Evolutionary conservation across 2,888 invertebrate species (phyloP).

Genomic region (Acanthosepion pharaonis): DNA sequence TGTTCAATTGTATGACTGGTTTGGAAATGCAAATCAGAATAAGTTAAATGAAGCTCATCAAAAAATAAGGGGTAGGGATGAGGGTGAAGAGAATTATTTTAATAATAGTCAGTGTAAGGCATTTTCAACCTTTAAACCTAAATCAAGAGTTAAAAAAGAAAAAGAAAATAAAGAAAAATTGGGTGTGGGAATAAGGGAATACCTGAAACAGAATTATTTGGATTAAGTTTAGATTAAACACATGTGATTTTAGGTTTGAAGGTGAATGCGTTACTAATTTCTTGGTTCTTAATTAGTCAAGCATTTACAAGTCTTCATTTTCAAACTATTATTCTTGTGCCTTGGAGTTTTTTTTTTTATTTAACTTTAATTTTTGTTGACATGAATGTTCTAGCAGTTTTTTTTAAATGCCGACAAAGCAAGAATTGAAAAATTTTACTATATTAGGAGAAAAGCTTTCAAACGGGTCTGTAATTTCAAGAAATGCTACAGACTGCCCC

Average conservation of each 20-base stretch:
- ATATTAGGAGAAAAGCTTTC: no score
- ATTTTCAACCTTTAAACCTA: not conserved
- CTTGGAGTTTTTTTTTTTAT: no score
- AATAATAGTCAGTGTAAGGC: not conserved
- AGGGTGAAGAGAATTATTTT: not conserved
- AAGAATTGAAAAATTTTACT: no score
- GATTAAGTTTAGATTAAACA: not conserved
- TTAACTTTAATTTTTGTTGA: no score
- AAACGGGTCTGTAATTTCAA: no score
- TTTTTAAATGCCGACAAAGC: no score
- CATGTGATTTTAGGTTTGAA: not conserved
- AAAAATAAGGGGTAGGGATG: not conserved
- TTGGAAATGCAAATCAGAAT: not conserved
- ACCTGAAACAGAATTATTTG: not conserved
- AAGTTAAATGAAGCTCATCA: no score
- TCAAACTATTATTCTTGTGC: no score
- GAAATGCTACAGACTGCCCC: no score
- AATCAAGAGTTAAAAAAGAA: not conserved
- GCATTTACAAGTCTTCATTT: not conserved
- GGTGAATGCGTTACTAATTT: not conserved
- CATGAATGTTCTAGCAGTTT: no score
- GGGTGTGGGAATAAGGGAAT: no score
- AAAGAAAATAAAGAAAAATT: not conserved
- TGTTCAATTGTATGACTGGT: not conserved
- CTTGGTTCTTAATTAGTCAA: not conserved